A percentile compares a stretch with the other conserved stretches of the same genome.
Conservation (phyloP, 2,113 vertebrate genomes). For the Cololabis saira region DNA sequence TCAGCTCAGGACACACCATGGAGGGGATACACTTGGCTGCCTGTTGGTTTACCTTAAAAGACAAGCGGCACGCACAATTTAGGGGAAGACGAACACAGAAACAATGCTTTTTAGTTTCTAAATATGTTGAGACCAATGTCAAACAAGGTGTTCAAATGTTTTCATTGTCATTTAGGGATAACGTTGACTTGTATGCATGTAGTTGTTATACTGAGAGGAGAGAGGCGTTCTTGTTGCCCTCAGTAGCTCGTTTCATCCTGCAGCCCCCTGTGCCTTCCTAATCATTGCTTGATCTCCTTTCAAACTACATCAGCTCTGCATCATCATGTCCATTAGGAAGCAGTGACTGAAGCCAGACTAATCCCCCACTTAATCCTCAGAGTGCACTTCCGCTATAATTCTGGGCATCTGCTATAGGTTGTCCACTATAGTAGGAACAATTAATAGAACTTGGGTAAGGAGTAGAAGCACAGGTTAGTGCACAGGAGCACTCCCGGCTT, state of each 20-base stretch:
- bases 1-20: conserved; percentile 96
- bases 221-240: background rate
- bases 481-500: background rate
- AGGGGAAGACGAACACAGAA: too few species aligned
- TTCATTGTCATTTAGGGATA: too few species aligned
- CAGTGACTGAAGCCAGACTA: conserved; percentile 53
- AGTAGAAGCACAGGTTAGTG: background rate
- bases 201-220: too few species aligned
- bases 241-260: too few species aligned
- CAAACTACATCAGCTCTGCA: conserved; percentile 46
- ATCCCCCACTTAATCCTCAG: conserved; percentile 69
- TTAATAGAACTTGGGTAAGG: conserved; percentile 10
- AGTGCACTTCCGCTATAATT: conserved; percentile 55
- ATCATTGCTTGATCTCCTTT: conserved; percentile 30
- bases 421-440: conserved; percentile 3
- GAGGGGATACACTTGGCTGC: conserved; percentile 97
- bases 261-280: conserved; percentile 18
- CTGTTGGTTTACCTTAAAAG: conserved; percentile 90
- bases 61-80: background rate
- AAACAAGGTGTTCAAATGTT: too few species aligned
- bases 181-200: too few species aligned
- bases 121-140: too few species aligned
- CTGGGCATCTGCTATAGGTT: conserved; percentile 25
- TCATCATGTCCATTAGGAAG: conserved; percentile 50
- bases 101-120: too few species aligned